Percentiles rank a stretch among this genome's conserved stretches.
phyloP scores from a whole-genome alignment of 2,113 vertebrate species.

The Rhinogobius similis region DNA sequence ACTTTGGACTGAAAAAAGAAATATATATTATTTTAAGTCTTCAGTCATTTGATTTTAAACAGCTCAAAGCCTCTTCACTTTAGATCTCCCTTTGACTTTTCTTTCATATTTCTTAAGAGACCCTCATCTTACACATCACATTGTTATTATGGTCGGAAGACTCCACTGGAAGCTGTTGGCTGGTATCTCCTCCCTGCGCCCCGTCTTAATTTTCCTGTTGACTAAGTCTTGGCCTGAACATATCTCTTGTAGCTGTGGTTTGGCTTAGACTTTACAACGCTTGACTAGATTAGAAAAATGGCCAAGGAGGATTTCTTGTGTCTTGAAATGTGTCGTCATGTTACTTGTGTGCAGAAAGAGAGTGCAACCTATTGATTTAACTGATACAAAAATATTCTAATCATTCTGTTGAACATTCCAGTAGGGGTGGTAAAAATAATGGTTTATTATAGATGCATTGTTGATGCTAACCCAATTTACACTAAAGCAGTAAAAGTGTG shows the following conservation, averaged over 20 bases:
- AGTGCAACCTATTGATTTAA: not conserved
- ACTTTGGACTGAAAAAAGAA: too few species aligned
- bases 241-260: not conserved
- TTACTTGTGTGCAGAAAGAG: not conserved
- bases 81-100: not conserved
- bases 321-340: not conserved
- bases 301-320: not conserved
- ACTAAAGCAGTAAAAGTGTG: too few species aligned
- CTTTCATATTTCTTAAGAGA: not conserved
- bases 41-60: too few species aligned
- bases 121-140: not conserved
- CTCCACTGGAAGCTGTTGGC: not conserved
- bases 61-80: not conserved
- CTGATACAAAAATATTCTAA: too few species aligned
- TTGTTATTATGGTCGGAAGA: not conserved
- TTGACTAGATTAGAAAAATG: constrained; percentile 1
- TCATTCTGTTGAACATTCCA: too few species aligned
- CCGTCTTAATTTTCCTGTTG: not conserved
- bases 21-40: too few species aligned
- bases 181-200: not conserved
- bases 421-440: too few species aligned
- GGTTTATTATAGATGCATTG: too few species aligned
- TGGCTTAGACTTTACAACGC: not conserved
- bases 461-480: too few species aligned
- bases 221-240: not conserved